phyloP scores from a whole-genome alignment of 2,888 invertebrate species.

The Papilio protenor region DNA sequence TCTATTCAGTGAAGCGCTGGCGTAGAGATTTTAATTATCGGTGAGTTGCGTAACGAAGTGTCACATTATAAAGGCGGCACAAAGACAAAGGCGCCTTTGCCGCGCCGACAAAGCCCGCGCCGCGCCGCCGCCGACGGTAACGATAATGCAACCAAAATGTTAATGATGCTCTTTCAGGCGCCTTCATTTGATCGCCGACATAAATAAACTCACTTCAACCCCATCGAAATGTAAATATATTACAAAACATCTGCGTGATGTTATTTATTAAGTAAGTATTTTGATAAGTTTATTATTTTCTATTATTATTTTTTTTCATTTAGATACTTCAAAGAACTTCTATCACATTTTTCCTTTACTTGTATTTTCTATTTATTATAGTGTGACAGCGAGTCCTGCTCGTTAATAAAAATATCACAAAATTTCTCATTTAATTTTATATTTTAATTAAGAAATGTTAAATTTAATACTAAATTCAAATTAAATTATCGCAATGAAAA shows the following conservation, averaged over 20 bases:
- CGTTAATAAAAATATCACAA: background rate
- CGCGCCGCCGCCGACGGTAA: background rate
- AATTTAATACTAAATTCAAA: background rate
- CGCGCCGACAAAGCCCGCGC: background rate
- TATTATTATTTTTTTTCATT: too few species aligned
- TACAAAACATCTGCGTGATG: background rate
- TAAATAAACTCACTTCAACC: background rate
- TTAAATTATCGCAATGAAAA: constrained; percentile 2
- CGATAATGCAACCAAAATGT: constrained; percentile 17
- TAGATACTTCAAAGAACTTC: too few species aligned
- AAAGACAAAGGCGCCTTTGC: constrained; percentile 7
- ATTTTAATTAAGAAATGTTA: constrained; percentile 4
- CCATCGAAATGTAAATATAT: background rate
- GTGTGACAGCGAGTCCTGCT: too few species aligned
- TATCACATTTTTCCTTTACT: background rate
- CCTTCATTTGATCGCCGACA: background rate
- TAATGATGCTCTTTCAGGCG: background rate
- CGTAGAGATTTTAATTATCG: constrained; percentile 11
- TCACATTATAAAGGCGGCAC: constrained; percentile 3
- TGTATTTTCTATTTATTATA: background rate
- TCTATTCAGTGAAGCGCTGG: background rate
- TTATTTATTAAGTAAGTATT: too few species aligned
- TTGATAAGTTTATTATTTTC: too few species aligned
- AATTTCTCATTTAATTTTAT: background rate
- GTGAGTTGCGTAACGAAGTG: constrained; percentile 19